phyloP scores from a whole-genome alignment of 1,140 invertebrate genomes.

The Drosophila subobscura region DNA sequence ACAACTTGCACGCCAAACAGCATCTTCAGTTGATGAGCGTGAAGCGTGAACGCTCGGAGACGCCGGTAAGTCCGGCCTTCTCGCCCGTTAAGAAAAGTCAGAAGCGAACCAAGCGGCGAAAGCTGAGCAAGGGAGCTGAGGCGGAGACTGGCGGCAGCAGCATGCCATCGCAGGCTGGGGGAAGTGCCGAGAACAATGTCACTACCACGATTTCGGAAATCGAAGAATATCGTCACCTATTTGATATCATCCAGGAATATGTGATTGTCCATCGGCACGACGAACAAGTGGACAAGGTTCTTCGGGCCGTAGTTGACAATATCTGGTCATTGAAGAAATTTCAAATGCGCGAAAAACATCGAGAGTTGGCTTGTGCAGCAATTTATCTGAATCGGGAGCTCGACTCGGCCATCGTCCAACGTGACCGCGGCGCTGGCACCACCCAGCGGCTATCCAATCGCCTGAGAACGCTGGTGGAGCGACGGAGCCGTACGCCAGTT shows the following conservation, averaged over 20 bases:
- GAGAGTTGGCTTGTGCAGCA: slow-evolving; percentile 35
- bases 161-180: background rate
- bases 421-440: slow-evolving; percentile 32
- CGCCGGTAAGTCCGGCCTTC: slow-evolving; percentile 70
- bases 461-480: slow-evolving; percentile 52
- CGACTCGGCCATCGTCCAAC: slow-evolving; percentile 17
- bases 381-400: slow-evolving; percentile 28
- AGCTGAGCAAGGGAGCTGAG: slow-evolving; percentile 48
- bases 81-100: slow-evolving; percentile 66
- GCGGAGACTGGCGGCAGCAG: slow-evolving; percentile 30
- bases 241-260: slow-evolving; percentile 59
- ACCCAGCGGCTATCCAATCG: slow-evolving; percentile 69
- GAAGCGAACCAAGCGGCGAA: slow-evolving; percentile 56
- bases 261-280: slow-evolving; percentile 58
- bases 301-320: slow-evolving; percentile 54
- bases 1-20: slow-evolving; percentile 47
- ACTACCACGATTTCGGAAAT: slow-evolving; percentile 24
- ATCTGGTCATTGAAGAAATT: slow-evolving; percentile 62
- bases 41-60: slow-evolving; percentile 69
- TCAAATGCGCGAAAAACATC: slow-evolving; percentile 55
- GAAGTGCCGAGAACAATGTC: slow-evolving; percentile 2
- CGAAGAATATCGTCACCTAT: slow-evolving; percentile 54
- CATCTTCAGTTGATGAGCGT: slow-evolving; percentile 14
- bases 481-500: slow-evolving; percentile 53
- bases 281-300: slow-evolving; percentile 58